Percentiles rank a stretch among this genome's conserved stretches.
phyloP scores from a whole-genome alignment of 1,140 invertebrate species.

The Epicauta chinensis region DNA sequence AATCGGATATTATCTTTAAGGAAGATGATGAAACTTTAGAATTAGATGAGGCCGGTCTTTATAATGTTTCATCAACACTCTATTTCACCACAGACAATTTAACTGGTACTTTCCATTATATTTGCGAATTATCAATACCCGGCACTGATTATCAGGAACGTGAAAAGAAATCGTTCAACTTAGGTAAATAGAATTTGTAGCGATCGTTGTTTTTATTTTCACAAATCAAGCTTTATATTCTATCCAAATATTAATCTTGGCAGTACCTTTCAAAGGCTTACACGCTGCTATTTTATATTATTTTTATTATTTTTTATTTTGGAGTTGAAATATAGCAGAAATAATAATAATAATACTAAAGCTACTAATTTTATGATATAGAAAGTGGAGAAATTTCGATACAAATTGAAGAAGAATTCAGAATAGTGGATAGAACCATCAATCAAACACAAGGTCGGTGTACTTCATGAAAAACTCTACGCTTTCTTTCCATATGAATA shows the following conservation, averaged over 20 bases:
- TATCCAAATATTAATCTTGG: too few relatives aligned
- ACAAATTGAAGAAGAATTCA: conserved; percentile 6
- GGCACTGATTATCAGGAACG: background rate
- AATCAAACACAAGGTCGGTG: conserved; percentile 4
- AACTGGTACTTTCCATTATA: conserved; percentile 4
- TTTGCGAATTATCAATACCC: conserved; percentile 12
- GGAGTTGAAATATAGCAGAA: too few relatives aligned
- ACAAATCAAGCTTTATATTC: too few relatives aligned
- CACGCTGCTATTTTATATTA: too few relatives aligned
- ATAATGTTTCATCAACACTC: conserved; percentile 9
- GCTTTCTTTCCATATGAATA: background rate
- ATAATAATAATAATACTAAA: conserved; percentile 1
- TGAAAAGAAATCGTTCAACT: too few relatives aligned
- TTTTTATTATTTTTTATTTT: too few relatives aligned
- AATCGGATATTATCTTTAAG: background rate
- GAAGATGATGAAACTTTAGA: conserved; percentile 3
- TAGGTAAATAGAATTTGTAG: too few relatives aligned
- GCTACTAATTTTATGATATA: conserved; percentile 11
- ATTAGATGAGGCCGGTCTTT: conserved; percentile 1
- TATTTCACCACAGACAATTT: conserved; percentile 1
- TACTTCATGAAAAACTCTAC: background rate
- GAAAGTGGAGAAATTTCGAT: background rate
- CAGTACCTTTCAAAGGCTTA: too few relatives aligned
- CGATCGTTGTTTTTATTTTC: too few relatives aligned
- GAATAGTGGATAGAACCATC: too few relatives aligned